These are phyloP conservation scores for Poeciliopsis paucimaculata DNA, from an alignment of 2,797 vertebrate genomes.

Conservation along the genomic window DNA sequence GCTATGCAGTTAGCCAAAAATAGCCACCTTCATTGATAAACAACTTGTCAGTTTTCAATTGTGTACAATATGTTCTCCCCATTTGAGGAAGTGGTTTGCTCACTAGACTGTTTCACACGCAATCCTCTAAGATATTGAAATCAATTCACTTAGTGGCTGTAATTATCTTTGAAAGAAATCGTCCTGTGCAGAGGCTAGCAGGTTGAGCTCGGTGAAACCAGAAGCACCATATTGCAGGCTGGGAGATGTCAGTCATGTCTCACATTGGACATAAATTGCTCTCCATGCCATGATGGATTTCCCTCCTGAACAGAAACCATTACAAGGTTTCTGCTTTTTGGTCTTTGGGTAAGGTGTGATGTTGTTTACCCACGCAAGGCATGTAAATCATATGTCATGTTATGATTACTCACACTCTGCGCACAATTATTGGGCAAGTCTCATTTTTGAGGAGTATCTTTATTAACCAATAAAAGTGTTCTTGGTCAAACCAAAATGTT, in stretches of 20 bases:
- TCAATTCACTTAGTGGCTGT: conserved; percentile 35
- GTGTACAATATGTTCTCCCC: conserved; percentile 70
- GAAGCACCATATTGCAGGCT: conserved; percentile 48
- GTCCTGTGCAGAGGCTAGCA: conserved; percentile 10
- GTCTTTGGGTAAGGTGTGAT: conserved; percentile 52
- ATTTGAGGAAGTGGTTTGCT: conserved; percentile 78
- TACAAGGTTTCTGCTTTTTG: conserved; percentile 80
- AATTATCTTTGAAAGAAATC: conserved; percentile 24
- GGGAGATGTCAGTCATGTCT: conserved; percentile 66
- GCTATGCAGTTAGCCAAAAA: conserved; percentile 33
- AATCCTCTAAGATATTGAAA: conserved; percentile 33
- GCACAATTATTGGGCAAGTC: too few relatives aligned
- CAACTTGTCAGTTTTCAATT: conserved; percentile 42
- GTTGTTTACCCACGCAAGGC: conserved; percentile 45
- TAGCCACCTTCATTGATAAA: conserved; percentile 45
- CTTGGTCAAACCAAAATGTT: too few relatives aligned
- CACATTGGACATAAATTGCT: conserved; percentile 65
- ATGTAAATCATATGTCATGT: neutral
- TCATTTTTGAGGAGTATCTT: too few relatives aligned
- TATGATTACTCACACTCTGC: neutral
- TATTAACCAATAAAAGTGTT: too few relatives aligned
- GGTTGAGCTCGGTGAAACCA: conserved; percentile 35
- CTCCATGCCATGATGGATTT: conserved; percentile 72
- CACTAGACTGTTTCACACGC: conserved; percentile 62
- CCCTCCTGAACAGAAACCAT: conserved; percentile 67